phyloP scores from a whole-genome alignment of 2,888 invertebrate genomes.

The Eristalis pertinax region DNA sequence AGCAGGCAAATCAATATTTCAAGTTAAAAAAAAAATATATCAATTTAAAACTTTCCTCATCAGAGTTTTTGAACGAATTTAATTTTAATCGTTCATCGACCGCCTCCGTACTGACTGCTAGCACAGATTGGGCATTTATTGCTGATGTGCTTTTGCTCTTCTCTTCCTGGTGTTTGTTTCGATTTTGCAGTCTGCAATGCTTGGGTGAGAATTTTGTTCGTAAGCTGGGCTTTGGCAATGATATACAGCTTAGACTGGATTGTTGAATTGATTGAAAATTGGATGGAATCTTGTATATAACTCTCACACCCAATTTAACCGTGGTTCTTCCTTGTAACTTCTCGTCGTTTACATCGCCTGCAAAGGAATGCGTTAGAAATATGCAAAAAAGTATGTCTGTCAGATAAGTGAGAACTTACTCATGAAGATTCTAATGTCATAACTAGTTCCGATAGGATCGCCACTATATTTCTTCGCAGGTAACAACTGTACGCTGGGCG shows the following conservation, averaged over 20 bases:
- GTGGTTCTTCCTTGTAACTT: conserved; percentile 88
- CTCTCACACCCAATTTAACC: conserved; percentile 90
- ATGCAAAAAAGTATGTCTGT: not conserved
- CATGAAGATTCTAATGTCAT: conserved; percentile 90
- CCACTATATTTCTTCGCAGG: conserved; percentile 94
- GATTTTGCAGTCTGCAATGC: conserved; percentile 73
- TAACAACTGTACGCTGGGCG: conserved; percentile 91
- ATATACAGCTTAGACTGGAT: conserved; percentile 67
- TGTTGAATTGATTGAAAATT: conserved; percentile 72
- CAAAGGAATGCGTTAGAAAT: not conserved
- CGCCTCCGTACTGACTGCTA: conserved; percentile 1
- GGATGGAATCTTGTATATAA: conserved; percentile 84
- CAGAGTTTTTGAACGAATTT: conserved; percentile 5
- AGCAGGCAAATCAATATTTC: not conserved
- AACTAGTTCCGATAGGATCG: conserved; percentile 93
- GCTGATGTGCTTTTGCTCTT: conserved; percentile 63
- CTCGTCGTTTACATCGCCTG: conserved; percentile 90
- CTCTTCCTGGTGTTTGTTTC: conserved; percentile 61
- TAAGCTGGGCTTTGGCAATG: conserved; percentile 72
- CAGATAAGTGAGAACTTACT: conserved; percentile 82
- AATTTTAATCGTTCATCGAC: conserved; percentile 33
- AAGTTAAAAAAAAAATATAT: not conserved
- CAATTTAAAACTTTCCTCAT: conserved; percentile 33
- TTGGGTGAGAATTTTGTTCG: conserved; percentile 75
- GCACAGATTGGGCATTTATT: conserved; percentile 40